Conservation (phyloP, 2,113 vertebrate species). For the Labrus mixtus region DNA sequence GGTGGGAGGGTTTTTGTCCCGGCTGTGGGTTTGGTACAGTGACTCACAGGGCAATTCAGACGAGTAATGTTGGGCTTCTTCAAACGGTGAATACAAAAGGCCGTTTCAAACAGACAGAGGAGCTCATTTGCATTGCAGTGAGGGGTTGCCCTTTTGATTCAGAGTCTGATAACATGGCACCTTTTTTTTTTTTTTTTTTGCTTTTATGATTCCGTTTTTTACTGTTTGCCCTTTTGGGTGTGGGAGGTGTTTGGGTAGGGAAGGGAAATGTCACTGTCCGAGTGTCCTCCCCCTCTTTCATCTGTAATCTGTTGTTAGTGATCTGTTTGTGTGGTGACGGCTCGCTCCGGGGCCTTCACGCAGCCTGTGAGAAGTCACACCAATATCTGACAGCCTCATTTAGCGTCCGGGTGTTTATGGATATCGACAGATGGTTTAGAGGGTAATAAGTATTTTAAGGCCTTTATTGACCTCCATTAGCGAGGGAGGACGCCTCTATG, state of each 20-base stretch:
- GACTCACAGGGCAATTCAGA: constrained; percentile 57
- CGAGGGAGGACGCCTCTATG: background rate
- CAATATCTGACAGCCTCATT: background rate
- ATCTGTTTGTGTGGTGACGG: constrained; percentile 27
- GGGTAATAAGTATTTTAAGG: background rate
- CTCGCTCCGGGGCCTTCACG: constrained; percentile 30
- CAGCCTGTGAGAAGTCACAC: constrained; percentile 4
- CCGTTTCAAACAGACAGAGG: constrained; percentile 49
- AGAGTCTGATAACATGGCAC: constrained; percentile 51
- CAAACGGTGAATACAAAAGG: constrained; percentile 65
- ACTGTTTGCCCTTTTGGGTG: constrained; percentile 36
- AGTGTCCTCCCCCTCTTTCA: constrained; percentile 16
- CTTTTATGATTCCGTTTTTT: constrained; percentile 63
- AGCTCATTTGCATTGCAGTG: constrained; percentile 72
- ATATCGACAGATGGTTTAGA: background rate
- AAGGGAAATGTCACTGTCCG: constrained; percentile 47
- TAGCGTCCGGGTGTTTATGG: background rate
- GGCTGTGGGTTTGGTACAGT: constrained; percentile 12
- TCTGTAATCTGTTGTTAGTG: constrained; percentile 27
- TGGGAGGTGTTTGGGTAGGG: constrained; percentile 48
- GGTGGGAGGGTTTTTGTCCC: constrained; percentile 8
- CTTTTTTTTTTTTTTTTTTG: constrained; percentile 41
- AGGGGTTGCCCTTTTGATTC: constrained; percentile 60
- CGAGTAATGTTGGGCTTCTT: constrained; percentile 27
- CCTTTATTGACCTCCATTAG: background rate